Conservation (phyloP, 2,797 vertebrate species). For the Pogonophryne albipinna region DNA sequence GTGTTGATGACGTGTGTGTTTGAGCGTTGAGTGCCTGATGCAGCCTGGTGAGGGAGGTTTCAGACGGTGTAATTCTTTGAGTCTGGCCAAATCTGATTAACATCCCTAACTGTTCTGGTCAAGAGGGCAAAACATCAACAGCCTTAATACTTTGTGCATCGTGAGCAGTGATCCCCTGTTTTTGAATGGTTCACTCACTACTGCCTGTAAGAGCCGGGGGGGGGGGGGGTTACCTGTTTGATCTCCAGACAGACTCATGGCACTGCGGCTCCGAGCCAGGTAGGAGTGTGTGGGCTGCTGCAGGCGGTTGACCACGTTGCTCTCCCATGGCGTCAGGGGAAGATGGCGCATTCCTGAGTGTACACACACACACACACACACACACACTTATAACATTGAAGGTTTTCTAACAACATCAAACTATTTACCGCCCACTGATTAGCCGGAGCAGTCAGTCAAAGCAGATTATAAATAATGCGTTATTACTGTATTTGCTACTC, state of each 20-base stretch:
- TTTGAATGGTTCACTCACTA: not conserved
- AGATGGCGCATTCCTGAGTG: constrained; percentile 89
- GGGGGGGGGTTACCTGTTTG: constrained; percentile 82
- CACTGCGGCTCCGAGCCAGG: constrained; percentile 96
- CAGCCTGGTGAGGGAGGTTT: constrained; percentile 57
- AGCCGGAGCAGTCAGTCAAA: constrained; percentile 37
- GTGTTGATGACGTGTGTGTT: too few species aligned
- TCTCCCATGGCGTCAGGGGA: constrained; percentile 95
- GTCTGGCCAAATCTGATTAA: constrained; percentile 72
- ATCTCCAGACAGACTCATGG: constrained; percentile 93
- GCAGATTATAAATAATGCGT: constrained; percentile 31
- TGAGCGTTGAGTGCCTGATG: constrained; percentile 61
- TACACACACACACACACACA: constrained; percentile 35
- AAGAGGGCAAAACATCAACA: constrained; percentile 43
- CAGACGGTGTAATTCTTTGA: constrained; percentile 74
- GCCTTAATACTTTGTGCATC: not conserved
- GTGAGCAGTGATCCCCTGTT: not conserved
- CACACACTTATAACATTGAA: constrained; percentile 27
- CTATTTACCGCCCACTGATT: constrained; percentile 33
- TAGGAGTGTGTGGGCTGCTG: constrained; percentile 97
- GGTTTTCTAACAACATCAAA: constrained; percentile 39
- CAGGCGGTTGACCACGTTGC: constrained; percentile 93
- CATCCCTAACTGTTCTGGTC: constrained; percentile 39
- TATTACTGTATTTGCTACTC: constrained; percentile 17
- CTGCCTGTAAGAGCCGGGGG: not conserved